phyloP scores from a whole-genome alignment of 2,888 invertebrate species.

The Lepidocyrtinus sp. region DNA sequence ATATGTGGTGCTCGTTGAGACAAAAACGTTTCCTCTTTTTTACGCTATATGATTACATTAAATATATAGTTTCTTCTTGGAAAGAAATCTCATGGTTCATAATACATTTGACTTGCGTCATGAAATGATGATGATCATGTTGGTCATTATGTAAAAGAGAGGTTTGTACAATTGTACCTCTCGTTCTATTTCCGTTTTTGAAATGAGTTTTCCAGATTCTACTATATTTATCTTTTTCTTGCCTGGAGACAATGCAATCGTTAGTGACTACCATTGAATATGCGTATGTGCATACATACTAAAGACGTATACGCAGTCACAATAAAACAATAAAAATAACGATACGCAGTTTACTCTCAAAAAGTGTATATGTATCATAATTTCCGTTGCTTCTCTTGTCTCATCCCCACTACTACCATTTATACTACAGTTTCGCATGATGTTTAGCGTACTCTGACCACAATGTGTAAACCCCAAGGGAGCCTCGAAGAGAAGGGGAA shows the following conservation, averaged over 20 bases:
- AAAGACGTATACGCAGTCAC: no score
- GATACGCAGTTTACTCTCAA: not conserved
- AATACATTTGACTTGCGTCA: no score
- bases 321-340: slow-evolving; percentile 14
- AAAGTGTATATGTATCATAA: not conserved
- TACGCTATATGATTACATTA: no score
- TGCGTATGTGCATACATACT: not conserved
- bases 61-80: no score
- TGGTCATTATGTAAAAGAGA: no score
- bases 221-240: no score
- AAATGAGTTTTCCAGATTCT: no score
- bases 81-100: no score
- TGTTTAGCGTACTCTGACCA: slow-evolving; percentile 16
- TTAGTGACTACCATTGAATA: no score
- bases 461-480: slow-evolving; percentile 1
- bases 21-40: no score
- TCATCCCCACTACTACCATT: not conserved
- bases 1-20: no score
- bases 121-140: not conserved
- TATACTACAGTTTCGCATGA: not conserved
- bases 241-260: not conserved
- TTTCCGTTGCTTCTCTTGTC: not conserved
- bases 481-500: not conserved
- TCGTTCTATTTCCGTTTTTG: slow-evolving; percentile 47
- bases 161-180: no score